Base-by-base conservation (phyloP, 2,113 vertebrate species). In the Tyrannus savana region DNA sequence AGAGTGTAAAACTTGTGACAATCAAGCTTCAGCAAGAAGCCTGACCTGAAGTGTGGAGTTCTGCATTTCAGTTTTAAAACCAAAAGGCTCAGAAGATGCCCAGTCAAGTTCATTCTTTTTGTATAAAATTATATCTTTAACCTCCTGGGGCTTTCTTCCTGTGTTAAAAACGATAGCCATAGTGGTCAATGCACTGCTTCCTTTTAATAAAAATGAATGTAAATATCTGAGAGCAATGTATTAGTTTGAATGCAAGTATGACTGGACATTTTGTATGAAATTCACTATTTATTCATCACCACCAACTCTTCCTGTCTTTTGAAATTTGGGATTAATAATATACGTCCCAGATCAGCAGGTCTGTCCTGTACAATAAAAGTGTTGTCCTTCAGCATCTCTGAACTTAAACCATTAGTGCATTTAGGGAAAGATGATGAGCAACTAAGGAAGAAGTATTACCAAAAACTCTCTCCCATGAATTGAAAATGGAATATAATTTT, bases 311-410 rank as follows among this genome's bases (percentile, higher is more conserved):
- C 28, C 22, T 60, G 2, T n/a, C 19, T 90, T 84, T 25, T 84
- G 49, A 76, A 56, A 42, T 60, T 28, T 68, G 28, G 9, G 25
- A 28, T 87, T 89, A 71, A 63, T 60, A 72, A 55, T 23, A 14
- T 0, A 1, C 0, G 1, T 44, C 28, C 7, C 16, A 49, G 6
- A 71, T 31, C 52, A 92, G 6, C 10, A 89, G 31, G 6, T 72
- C 64, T 84, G 30, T 55, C 19, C 11, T 59, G 47, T 11, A 41
- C 39, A 41, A 41, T 41, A 22, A 18, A 72, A 66, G 3, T 46
- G 5, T 23, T 66, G 53, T 41, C 5, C 50, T 80, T 62, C 79
- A 71, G 5, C 22, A 66, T 19, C 10, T 59, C 58, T 56, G 15
- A 82, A 69, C 17, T n/a, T 22, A 60, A 85, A 60, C 52, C 6